Evolutionary conservation across 2,113 vertebrate species (phyloP).

Genomic region (Cromileptes altivelis): DNA sequence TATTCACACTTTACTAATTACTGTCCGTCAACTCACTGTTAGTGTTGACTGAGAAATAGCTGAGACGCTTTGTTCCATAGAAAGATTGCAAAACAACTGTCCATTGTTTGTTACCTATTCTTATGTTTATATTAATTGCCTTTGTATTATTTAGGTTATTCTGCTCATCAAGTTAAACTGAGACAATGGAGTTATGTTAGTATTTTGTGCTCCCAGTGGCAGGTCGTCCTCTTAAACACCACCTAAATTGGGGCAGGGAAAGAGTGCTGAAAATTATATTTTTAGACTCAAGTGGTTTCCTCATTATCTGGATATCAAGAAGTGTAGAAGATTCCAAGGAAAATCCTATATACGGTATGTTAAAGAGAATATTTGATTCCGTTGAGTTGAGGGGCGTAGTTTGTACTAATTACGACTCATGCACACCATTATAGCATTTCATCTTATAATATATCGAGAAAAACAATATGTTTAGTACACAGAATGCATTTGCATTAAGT

Average conservation of each 20-base stretch:
- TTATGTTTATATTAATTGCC: not conserved
- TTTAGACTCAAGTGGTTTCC: constrained; percentile 11
- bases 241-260: constrained; percentile 5
- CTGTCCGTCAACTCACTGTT: not conserved
- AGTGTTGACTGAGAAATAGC: constrained; percentile 4
- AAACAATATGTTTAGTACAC: not conserved
- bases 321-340: not conserved
- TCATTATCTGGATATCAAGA: constrained; percentile 33
- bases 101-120: not conserved
- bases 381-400: not conserved
- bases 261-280: constrained; percentile 2
- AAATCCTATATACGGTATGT: constrained; percentile 12
- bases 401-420: constrained; percentile 37
- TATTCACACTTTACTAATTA: constrained; percentile 29
- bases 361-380: constrained; percentile 54
- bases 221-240: not conserved
- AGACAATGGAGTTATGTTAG: not conserved
- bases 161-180: not conserved
- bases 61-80: not conserved
- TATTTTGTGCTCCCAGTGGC: not conserved
- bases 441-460: not conserved
- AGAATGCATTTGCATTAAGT: constrained; percentile 14
- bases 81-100: not conserved
- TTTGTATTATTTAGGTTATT: not conserved
- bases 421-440: not conserved